phyloP scores from a whole-genome alignment of 2,888 invertebrate species.

The Idaea dimidiata region DNA sequence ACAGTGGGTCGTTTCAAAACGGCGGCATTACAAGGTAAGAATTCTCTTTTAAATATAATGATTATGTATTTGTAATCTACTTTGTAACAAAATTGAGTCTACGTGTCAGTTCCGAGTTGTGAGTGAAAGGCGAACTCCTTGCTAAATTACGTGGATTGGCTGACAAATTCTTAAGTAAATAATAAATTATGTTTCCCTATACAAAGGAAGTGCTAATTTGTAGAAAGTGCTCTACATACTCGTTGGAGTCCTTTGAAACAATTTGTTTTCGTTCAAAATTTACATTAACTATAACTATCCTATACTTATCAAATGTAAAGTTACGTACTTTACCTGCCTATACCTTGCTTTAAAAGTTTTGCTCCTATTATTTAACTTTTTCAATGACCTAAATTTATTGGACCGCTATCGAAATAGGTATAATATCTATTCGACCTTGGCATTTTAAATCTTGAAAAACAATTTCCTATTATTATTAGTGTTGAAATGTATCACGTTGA shows the following conservation, averaged over 20 bases:
- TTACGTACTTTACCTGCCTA: no score
- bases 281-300: not conserved
- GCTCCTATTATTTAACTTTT: slow-evolving; percentile 22
- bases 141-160: slow-evolving; percentile 62
- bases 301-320: no score
- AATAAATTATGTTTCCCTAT: not conserved
- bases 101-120: slow-evolving; percentile 74
- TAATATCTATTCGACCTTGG: slow-evolving; percentile 34
- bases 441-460: slow-evolving; percentile 25
- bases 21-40: slow-evolving; percentile 56
- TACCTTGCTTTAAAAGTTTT: not conserved
- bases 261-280: not conserved
- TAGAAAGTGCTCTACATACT: not conserved
- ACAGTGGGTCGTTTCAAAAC: slow-evolving; percentile 37
- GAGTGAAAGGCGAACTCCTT: slow-evolving; percentile 78
- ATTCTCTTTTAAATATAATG: slow-evolving; percentile 38
- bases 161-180: slow-evolving; percentile 46
- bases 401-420: slow-evolving; percentile 19
- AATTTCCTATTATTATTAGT: slow-evolving; percentile 2
- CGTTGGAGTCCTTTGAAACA: not conserved
- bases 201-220: slow-evolving; percentile 26
- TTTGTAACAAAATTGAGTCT: slow-evolving; percentile 61
- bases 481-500: not conserved
- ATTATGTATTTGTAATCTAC: slow-evolving; percentile 36
- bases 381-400: slow-evolving; percentile 31